Conservation (phyloP, 2,113 vertebrate species). For the Pampusana beccarii region DNA sequence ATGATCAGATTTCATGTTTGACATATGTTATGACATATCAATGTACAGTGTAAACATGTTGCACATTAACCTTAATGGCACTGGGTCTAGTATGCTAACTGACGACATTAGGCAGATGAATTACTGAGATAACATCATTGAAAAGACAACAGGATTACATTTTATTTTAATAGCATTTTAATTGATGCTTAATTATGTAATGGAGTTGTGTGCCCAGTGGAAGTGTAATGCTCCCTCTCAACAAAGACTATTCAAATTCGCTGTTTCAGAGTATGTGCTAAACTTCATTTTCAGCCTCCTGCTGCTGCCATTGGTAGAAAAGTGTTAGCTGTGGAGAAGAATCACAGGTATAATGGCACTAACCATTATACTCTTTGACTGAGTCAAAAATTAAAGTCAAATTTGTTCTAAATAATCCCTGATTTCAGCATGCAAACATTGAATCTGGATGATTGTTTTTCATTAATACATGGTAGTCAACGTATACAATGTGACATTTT, state of each 20-base stretch:
- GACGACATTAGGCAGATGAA: constrained; percentile 50
- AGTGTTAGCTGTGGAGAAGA: not conserved
- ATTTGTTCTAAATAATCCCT: not conserved
- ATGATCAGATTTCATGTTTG: constrained; percentile 24
- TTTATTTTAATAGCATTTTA: constrained; percentile 71
- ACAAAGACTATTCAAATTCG: not conserved
- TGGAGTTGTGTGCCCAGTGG: constrained; percentile 27
- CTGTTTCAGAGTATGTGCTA: not conserved
- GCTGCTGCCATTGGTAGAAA: constrained; percentile 10
- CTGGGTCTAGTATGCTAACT: constrained; percentile 1
- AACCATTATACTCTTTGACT: not conserved
- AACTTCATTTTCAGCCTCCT: constrained; percentile 32
- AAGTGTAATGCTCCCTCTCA: constrained; percentile 29
- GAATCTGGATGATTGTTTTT: not conserved
- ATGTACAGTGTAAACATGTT: constrained; percentile 5
- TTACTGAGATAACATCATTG: constrained; percentile 41
- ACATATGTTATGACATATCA: constrained; percentile 46
- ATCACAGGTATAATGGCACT: constrained; percentile 19
- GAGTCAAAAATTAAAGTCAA: not conserved
- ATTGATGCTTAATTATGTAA: constrained; percentile 66
- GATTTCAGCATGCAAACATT: not conserved
- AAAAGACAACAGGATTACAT: constrained; percentile 68
- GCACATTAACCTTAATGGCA: constrained; percentile 66
- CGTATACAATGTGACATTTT: not conserved
- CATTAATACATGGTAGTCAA: not conserved